Evolutionary conservation across 2,888 invertebrate genomes (phyloP).

Genomic region (Thalpophila matura): DNA sequence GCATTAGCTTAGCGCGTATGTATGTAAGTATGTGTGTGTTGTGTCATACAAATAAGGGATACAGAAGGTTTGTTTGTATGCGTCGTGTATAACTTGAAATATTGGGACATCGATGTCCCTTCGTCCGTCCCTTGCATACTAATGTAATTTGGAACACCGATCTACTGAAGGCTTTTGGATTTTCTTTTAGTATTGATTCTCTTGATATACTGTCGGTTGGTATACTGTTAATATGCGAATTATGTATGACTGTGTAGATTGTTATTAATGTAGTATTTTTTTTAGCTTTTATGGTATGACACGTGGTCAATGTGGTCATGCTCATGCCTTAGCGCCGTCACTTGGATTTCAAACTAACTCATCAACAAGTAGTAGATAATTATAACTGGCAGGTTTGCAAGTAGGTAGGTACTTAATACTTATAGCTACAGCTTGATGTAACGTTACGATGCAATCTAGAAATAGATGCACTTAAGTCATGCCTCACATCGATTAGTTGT

Average conservation of each 20-base stretch:
- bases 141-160: slow-evolving; percentile 55
- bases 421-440: background rate
- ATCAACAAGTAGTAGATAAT: slow-evolving; percentile 14
- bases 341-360: slow-evolving; percentile 3
- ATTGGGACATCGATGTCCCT: slow-evolving; percentile 63
- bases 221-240: slow-evolving; percentile 13
- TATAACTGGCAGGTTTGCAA: background rate
- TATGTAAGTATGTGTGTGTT: background rate
- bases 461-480: background rate
- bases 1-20: slow-evolving; percentile 22
- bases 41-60: slow-evolving; percentile 32
- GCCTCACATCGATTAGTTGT: background rate
- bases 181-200: slow-evolving; percentile 55
- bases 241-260: background rate
- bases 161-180: slow-evolving; percentile 34
- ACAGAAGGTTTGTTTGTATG: slow-evolving; percentile 57
- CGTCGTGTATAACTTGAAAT: slow-evolving; percentile 58
- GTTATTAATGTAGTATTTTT: background rate
- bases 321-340: too few relatives aligned
- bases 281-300: too few relatives aligned
- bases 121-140: slow-evolving; percentile 56
- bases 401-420: background rate
- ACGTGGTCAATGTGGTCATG: too few relatives aligned
- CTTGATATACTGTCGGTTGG: slow-evolving; percentile 18
- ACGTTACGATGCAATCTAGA: slow-evolving; percentile 1